Conservation (phyloP, 37 sponge, comb jelly and placozoan species). For the Corticium candelabrum region DNA sequence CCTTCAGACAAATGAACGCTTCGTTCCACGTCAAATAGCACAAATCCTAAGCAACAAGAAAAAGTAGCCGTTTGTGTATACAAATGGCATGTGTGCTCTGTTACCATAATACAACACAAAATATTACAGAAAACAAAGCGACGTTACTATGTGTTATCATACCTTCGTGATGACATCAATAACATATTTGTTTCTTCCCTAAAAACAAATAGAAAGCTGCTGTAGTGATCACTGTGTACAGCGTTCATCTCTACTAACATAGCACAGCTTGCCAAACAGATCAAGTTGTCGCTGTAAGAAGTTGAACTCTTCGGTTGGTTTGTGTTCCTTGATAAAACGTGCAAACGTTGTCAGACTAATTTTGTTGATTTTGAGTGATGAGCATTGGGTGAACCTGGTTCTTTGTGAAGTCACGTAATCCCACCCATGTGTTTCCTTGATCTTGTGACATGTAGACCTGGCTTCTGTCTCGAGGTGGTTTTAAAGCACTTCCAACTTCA, state of each 20-base stretch:
- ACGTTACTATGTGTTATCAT: neutral
- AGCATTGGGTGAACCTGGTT: neutral
- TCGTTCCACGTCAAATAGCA: constrained; percentile 27
- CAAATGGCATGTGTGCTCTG: too few relatives aligned
- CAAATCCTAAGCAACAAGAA: constrained; percentile 7
- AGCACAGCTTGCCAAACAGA: constrained; percentile 46
- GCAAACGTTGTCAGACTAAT: neutral
- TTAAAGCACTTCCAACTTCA: neutral
- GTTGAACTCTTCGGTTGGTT: neutral
- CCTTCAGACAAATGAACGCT: constrained; percentile 25
- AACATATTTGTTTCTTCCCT: constrained; percentile 29
- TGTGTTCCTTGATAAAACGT: neutral
- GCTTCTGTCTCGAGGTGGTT: neutral
- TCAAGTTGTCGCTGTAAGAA: constrained; percentile 39
- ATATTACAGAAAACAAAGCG: too few relatives aligned
- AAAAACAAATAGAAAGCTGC: neutral
- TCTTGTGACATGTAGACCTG: neutral
- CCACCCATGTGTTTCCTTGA: neutral
- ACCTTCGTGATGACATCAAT: constrained; percentile 26
- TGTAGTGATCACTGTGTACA: too few relatives aligned
- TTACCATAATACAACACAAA: too few relatives aligned
- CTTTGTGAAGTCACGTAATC: neutral
- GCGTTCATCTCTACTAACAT: constrained; percentile 13
- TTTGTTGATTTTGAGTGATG: neutral
- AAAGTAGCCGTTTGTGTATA: neutral